A percentile compares a stretch with the other conserved stretches of the same genome.
Evolutionary conservation across 1,140 invertebrate species (phyloP).

Genomic region (Galleria mellonella): DNA sequence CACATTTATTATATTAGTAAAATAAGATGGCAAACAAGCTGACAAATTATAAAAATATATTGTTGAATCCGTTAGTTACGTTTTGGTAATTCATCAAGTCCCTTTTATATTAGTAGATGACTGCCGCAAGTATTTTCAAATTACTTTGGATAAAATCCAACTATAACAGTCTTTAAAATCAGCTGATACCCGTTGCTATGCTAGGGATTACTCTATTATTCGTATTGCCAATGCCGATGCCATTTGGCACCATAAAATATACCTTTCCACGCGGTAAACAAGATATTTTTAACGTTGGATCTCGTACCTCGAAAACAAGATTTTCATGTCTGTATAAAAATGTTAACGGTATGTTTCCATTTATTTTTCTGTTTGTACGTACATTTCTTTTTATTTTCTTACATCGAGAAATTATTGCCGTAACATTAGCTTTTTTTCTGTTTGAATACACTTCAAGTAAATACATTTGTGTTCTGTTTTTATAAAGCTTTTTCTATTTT

Average conservation of each 20-base stretch:
- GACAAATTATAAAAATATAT: too few relatives aligned
- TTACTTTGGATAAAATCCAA: constrained; percentile 17
- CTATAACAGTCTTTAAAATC: constrained; percentile 11
- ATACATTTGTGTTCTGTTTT: background rate
- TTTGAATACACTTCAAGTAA: too few relatives aligned
- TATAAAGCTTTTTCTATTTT: constrained; percentile 5
- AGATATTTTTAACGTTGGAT: constrained; percentile 12
- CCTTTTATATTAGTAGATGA: too few relatives aligned
- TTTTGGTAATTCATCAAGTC: too few relatives aligned
- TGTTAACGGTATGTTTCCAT: constrained; percentile 4
- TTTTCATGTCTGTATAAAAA: background rate
- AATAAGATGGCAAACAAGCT: too few relatives aligned
- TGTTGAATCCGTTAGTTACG: too few relatives aligned
- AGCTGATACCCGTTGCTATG: constrained; percentile 21
- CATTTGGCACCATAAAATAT: constrained; percentile 19
- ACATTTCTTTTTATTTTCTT: constrained; percentile 3
- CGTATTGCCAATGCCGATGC: constrained; percentile 14
- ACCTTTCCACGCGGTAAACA: constrained; percentile 15
- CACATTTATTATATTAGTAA: too few relatives aligned
- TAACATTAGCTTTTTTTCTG: too few relatives aligned
- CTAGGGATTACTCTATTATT: constrained; percentile 13
- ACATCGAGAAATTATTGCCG: background rate
- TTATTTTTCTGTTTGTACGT: constrained; percentile 5
- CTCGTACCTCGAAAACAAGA: background rate
- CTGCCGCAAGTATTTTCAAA: too few relatives aligned